Conservation (phyloP, 2,888 invertebrate genomes). For the Hirtodrosophila alboralis region DNA sequence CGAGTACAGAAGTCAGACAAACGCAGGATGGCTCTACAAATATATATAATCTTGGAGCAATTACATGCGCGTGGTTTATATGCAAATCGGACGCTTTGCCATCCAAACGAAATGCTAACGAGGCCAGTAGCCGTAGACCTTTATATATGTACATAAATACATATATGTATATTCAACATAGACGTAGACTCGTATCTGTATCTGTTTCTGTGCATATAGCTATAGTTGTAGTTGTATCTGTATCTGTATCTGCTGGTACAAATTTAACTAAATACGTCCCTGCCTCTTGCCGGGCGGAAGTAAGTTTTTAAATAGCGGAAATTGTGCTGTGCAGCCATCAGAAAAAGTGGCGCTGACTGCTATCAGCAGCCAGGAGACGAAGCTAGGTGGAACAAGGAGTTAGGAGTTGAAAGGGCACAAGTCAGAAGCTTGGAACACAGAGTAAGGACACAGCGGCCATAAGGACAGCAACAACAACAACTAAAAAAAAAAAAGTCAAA, state of each 20-base stretch:
- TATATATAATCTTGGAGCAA: conserved; percentile 53
- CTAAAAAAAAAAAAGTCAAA: conserved; percentile 23
- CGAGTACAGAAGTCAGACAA: conserved; percentile 13
- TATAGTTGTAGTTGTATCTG: conserved; percentile 6
- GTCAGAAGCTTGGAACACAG: conserved; percentile 11
- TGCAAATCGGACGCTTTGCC: conserved; percentile 45
- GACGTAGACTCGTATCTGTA: conserved; percentile 8
- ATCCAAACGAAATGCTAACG: conserved; percentile 44
- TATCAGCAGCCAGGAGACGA: conserved; percentile 37
- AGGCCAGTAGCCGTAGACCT: conserved; percentile 41
- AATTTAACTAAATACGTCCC: conserved; percentile 51
- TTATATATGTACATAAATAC: conserved; percentile 5
- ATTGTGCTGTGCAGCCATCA: conserved; percentile 77
- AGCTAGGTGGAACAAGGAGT: conserved; percentile 5
- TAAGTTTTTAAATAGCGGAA: conserved; percentile 77
- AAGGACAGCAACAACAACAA: conserved; percentile 18
- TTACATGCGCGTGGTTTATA: conserved; percentile 59
- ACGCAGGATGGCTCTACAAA: conserved; percentile 15
- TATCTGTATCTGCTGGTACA: conserved; percentile 41
- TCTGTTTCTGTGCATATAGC: conserved; percentile 7
- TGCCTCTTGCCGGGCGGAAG: conserved; percentile 51
- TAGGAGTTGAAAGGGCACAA: conserved; percentile 9
- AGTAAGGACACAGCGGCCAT: conserved; percentile 14
- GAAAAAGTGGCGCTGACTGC: conserved; percentile 65
- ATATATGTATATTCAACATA: conserved; percentile 3